Evolutionary conservation across 2,113 vertebrate genomes (phyloP).

Genomic region (Trogon surrucura): DNA sequence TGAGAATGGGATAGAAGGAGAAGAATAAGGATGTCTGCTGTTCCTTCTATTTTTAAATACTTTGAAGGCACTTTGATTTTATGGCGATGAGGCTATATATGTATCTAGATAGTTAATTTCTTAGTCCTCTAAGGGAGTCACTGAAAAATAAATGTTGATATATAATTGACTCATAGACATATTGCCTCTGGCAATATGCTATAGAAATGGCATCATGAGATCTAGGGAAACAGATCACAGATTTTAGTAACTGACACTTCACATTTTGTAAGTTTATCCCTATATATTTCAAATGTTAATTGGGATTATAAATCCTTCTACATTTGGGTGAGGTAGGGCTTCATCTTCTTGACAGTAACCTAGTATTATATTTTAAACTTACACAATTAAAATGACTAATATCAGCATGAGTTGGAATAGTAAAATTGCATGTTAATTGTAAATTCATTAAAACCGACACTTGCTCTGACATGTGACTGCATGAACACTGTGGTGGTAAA

Average conservation of each 20-base stretch:
- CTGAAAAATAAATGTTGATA: conserved; percentile 65
- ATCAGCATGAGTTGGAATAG: conserved; percentile 35
- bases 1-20: background rate
- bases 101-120: conserved; percentile 35
- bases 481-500: conserved; percentile 54
- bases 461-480: conserved; percentile 67
- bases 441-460: conserved; percentile 69
- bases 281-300: conserved; percentile 71
- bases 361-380: conserved; percentile 30
- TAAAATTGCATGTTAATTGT: conserved; percentile 71
- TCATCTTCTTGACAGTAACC: conserved; percentile 41
- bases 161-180: conserved; percentile 64
- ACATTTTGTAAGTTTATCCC: conserved; percentile 56
- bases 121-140: conserved; percentile 11
- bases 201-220: conserved; percentile 53
- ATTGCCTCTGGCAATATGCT: conserved; percentile 60
- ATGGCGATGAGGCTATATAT: conserved; percentile 4
- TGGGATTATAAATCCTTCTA: conserved; percentile 61
- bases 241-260: conserved; percentile 61
- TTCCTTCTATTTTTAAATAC: conserved; percentile 32
- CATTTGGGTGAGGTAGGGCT: background rate
- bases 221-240: conserved; percentile 53
- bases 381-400: conserved; percentile 52
- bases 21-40: background rate
- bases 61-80: conserved; percentile 5